Evolutionary conservation across 2,888 invertebrate genomes (phyloP).

Genomic region (Mythimna vitellina): DNA sequence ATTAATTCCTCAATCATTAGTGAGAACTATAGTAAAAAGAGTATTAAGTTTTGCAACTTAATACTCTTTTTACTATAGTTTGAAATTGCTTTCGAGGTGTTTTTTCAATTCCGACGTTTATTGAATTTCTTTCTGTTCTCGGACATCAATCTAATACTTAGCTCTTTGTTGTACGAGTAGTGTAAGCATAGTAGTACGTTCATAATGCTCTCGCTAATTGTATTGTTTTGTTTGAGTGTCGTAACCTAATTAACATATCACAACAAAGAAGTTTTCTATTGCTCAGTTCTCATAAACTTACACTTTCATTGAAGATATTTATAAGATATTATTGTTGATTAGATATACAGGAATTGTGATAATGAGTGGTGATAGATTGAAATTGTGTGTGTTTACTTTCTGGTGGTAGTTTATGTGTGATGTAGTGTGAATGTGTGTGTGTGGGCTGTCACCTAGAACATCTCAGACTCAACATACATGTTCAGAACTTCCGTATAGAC

Average conservation of each 20-base stretch:
- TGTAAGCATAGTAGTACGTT: conserved; percentile 18
- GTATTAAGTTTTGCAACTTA: not conserved
- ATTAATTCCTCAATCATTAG: conserved; percentile 3
- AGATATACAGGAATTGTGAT: not conserved
- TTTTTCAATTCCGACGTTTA: conserved; percentile 11
- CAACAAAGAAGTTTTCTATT: conserved; percentile 73
- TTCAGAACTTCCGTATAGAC: conserved; percentile 8
- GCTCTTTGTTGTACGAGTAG: conserved; percentile 18
- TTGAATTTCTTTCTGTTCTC: conserved; percentile 16
- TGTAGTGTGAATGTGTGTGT: conserved; percentile 5
- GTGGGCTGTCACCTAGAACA: not conserved
- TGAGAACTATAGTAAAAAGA: not conserved
- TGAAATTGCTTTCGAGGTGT: not conserved
- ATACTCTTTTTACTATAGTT: too few species aligned
- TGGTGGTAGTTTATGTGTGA: conserved; percentile 3
- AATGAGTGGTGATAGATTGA: conserved; percentile 10
- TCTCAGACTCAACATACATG: conserved; percentile 2
- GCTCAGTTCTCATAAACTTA: conserved; percentile 71
- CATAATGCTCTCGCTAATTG: conserved; percentile 48
- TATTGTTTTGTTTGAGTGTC: conserved; percentile 62
- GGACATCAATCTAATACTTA: conserved; percentile 3
- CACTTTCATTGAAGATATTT: conserved; percentile 72
- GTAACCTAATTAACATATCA: conserved; percentile 73
- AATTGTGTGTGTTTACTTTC: conserved; percentile 19
- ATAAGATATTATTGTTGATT: conserved; percentile 52